These are phyloP conservation scores for Acleris literana DNA, from an alignment of 2,888 invertebrate species.

Conservation along the genomic window DNA sequence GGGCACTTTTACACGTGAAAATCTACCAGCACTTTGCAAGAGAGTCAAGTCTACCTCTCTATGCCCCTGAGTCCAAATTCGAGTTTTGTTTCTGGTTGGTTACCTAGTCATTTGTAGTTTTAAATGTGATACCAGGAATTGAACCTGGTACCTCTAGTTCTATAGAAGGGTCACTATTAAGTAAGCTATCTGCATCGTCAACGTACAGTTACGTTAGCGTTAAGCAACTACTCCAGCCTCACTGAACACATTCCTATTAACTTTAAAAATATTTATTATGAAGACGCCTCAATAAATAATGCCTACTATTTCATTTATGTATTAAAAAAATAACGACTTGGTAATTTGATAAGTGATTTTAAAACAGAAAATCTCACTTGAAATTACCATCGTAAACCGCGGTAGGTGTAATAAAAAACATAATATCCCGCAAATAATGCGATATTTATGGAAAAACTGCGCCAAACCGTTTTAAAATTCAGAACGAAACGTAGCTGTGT, in stretches of 20 bases:
- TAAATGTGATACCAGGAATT: background rate
- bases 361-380: background rate
- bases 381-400: background rate
- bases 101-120: background rate
- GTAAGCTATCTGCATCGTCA: too few species aligned
- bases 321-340: too few species aligned
- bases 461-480: slow-evolving; percentile 33
- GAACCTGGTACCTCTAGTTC: background rate
- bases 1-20: too few species aligned
- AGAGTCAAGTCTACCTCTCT: background rate
- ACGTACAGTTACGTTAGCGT: too few species aligned
- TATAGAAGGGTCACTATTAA: background rate
- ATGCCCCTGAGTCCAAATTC: background rate
- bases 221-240: too few species aligned
- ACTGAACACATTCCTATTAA: background rate
- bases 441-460: slow-evolving; percentile 33
- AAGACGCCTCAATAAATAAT: too few species aligned
- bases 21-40: too few species aligned
- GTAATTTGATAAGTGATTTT: too few species aligned
- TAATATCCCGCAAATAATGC: slow-evolving; percentile 5
- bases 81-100: background rate
- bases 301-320: too few species aligned
- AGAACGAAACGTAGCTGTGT: slow-evolving; percentile 18
- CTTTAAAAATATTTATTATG: too few species aligned
- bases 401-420: background rate